Evolutionary conservation across 1,140 invertebrate genomes (phyloP), one percentile per base, ranked within the genome.

Genomic region (Bombus waltoni): DNA sequence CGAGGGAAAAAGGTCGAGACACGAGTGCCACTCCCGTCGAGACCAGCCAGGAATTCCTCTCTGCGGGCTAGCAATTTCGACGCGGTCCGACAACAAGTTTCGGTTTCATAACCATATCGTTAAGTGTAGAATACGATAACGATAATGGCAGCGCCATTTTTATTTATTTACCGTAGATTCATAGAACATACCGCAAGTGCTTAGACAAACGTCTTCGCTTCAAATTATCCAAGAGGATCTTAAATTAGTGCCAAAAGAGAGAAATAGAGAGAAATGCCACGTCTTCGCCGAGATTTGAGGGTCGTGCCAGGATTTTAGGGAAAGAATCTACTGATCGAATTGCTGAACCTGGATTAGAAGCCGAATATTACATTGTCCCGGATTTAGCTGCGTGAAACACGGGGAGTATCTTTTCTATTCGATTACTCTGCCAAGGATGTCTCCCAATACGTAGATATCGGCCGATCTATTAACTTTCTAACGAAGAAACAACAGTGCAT

Each of bases 21-120:
- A 40, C 42, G 57, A 90, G 89, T 90, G 81, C 68, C 77, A 42
- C 85, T 89, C 47, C 71, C 65, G 78, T 57, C 44, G 79, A 40
- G 53, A 80, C 79, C 32, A 83, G 76, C 68, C 68, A 76, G 84
- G 42, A 89, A 86, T 47, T 75, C 47, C 65, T 47, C 38, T 47
- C 32, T 25, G 38, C 40, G 18, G 40, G 53, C 35, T n/a, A 73
- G 68, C 78, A 86, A 90, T 87, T 85, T 87, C 71, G 68, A 77
- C 81, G 53, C 53, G 44, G 80, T 42, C 47, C 40, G 38, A 70
- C 47, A 62, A 25, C 53, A 18, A 77, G 42, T 66, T 53, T 66
- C 47, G 6, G 11, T 10, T 22, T 38, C 5, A n/a, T 10, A 22
- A 44, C 11, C 42, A 15, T 18, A 32, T 73, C 25, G 68, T 81